phyloP scores from a whole-genome alignment of 53 echinoderm and acorn worm genomes.

The Paelopatides confundens region DNA sequence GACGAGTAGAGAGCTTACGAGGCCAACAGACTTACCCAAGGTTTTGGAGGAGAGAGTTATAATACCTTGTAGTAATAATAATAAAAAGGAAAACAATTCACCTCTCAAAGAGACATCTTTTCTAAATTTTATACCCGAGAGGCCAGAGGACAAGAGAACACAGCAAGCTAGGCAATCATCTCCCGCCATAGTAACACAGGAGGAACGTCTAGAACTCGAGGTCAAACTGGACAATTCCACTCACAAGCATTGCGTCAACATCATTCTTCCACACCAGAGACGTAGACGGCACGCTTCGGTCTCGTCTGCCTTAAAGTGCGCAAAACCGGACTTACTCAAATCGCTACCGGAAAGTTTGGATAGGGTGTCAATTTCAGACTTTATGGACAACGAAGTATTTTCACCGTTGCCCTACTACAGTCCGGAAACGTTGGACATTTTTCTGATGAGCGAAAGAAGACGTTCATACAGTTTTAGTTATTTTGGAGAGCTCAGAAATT shows the following conservation, averaged over 20 bases:
- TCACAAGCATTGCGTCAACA: conserved; percentile 14
- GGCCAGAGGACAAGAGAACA: neutral
- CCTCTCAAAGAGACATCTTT: conserved; percentile 78
- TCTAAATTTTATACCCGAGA: conserved; percentile 68
- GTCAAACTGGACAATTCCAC: conserved; percentile 17
- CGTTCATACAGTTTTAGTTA: conserved; percentile 67
- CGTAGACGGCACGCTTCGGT: neutral
- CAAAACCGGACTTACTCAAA: conserved; percentile 23
- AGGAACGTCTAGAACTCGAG: conserved; percentile 10
- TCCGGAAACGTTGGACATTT: conserved; percentile 48
- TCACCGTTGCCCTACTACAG: conserved; percentile 57
- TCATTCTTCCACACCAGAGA: conserved; percentile 26
- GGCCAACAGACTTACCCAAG: neutral
- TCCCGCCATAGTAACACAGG: neutral
- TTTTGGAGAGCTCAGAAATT: conserved; percentile 72
- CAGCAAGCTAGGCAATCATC: neutral
- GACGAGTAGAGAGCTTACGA: neutral
- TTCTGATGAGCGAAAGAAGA: conserved; percentile 38
- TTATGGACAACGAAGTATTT: conserved; percentile 1
- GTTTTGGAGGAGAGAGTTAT: neutral
- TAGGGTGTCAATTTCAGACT: neutral
- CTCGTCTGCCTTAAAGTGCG: neutral
- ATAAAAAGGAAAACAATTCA: conserved; percentile 46
- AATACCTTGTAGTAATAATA: neutral
- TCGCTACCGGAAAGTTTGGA: conserved; percentile 23